Conservation (phyloP, 1,140 invertebrate genomes). For the Oedothorax gibbosus region DNA sequence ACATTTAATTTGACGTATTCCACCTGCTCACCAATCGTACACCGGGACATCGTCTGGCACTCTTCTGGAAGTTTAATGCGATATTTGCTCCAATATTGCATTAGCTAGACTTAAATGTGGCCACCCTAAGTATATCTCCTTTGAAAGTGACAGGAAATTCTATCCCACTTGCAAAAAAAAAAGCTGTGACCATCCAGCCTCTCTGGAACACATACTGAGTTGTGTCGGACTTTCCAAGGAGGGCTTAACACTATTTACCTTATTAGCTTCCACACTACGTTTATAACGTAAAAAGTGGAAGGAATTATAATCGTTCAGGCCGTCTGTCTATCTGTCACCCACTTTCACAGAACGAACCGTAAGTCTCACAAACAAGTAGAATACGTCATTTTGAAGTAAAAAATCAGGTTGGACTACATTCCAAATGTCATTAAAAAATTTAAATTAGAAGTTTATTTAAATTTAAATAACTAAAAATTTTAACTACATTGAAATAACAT, state of each 20-base stretch:
- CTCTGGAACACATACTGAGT: neutral
- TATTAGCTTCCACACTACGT: no score
- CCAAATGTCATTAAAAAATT: no score
- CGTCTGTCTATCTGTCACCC: no score
- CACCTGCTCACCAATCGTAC: slow-evolving; percentile 2
- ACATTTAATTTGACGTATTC: neutral
- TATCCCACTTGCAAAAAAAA: slow-evolving; percentile 7
- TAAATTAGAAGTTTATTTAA: no score
- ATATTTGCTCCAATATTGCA: neutral
- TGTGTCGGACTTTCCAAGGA: neutral
- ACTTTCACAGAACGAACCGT: no score
- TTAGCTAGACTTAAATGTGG: neutral
- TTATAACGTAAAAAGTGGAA: no score
- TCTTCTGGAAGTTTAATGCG: neutral
- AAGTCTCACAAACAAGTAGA: no score
- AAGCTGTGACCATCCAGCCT: slow-evolving; percentile 22
- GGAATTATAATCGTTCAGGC: no score
- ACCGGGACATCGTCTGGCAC: neutral
- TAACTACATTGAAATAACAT: no score
- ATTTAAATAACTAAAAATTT: no score
- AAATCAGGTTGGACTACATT: no score
- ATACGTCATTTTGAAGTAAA: neutral
- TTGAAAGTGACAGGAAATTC: neutral
- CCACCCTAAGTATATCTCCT: neutral
- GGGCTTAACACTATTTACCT: no score